A percentile compares a stretch with the other conserved stretches of the same genome.
Evolutionary conservation across 2,113 vertebrate species (phyloP).

Genomic region (Baryphthengus martii): DNA sequence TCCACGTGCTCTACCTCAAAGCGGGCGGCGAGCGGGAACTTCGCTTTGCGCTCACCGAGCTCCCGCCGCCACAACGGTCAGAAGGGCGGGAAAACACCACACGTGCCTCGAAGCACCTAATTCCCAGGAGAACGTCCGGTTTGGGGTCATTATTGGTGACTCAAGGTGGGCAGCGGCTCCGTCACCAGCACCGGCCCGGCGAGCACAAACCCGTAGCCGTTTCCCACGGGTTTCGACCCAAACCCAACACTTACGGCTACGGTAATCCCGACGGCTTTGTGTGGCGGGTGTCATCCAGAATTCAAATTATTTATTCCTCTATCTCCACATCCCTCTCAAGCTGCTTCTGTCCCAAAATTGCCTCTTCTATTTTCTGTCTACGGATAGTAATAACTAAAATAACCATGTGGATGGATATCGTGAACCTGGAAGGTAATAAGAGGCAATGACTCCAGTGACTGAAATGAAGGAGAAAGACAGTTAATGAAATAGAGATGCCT

Average conservation of each 20-base stretch:
- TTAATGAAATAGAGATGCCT: constrained; percentile 75
- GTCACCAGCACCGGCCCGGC: not conserved
- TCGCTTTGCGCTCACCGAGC: not conserved
- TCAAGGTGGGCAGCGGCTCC: not conserved
- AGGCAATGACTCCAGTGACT: constrained; percentile 67
- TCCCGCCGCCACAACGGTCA: not conserved
- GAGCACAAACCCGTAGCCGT: accelerated
- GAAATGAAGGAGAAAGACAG: constrained; percentile 68
- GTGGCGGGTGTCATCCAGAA: constrained; percentile 20
- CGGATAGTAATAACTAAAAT: constrained; percentile 65
- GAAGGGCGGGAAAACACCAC: not conserved
- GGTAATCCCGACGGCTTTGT: constrained; percentile 14
- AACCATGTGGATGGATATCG: constrained; percentile 63
- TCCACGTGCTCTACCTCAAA: not conserved
- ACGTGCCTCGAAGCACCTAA: accelerated
- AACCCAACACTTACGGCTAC: not conserved
- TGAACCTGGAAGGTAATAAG: constrained; percentile 68
- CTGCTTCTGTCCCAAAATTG: constrained; percentile 35
- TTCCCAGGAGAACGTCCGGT: not conserved
- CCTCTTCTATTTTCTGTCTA: constrained; percentile 42
- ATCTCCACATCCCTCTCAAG: constrained; percentile 2
- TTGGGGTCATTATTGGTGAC: not conserved
- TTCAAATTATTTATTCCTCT: constrained; percentile 54
- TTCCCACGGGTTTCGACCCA: not conserved
- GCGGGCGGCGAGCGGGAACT: not conserved